Percentiles rank a stretch among this genome's conserved stretches.
Conservation (phyloP, 2,888 invertebrate species). For the Amblyjoppa proteus region DNA sequence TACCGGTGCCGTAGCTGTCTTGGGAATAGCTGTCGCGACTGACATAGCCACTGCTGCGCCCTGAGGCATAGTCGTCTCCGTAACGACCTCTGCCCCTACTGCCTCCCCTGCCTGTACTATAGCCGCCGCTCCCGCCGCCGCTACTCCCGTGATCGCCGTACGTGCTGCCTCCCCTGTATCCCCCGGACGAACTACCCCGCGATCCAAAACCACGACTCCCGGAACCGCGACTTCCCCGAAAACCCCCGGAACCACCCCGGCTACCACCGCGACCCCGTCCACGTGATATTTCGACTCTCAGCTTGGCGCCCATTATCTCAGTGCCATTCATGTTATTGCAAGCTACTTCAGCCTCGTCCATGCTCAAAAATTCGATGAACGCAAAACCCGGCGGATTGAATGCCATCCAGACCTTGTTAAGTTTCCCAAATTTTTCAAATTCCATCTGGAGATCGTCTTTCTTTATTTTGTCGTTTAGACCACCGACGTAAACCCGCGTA, state of each 20-base stretch:
- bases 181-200: slow-evolving; percentile 84
- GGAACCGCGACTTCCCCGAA: slow-evolving; percentile 87
- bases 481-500: slow-evolving; percentile 96
- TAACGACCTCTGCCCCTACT: slow-evolving; percentile 82
- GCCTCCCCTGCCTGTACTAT: slow-evolving; percentile 84
- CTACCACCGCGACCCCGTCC: slow-evolving; percentile 91
- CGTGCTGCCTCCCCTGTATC: slow-evolving; percentile 85
- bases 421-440: slow-evolving; percentile 96
- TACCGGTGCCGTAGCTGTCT: slow-evolving; percentile 80
- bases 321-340: slow-evolving; percentile 95
- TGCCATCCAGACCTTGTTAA: slow-evolving; percentile 97
- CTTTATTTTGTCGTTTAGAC: slow-evolving; percentile 94
- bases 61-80: slow-evolving; percentile 81
- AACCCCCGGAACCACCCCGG: slow-evolving; percentile 88
- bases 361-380: slow-evolving; percentile 96
- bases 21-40: slow-evolving; percentile 81
- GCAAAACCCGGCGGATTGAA: slow-evolving; percentile 98
- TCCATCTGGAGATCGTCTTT: slow-evolving; percentile 96
- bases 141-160: slow-evolving; percentile 86
- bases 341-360: slow-evolving; percentile 95
- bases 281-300: slow-evolving; percentile 95
- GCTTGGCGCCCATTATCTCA: slow-evolving; percentile 94
- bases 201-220: slow-evolving; percentile 85
- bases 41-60: slow-evolving; percentile 81
- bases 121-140: slow-evolving; percentile 86